Evolutionary conservation across 1,140 invertebrate genomes (phyloP).

Genomic region (Atta colombica): DNA sequence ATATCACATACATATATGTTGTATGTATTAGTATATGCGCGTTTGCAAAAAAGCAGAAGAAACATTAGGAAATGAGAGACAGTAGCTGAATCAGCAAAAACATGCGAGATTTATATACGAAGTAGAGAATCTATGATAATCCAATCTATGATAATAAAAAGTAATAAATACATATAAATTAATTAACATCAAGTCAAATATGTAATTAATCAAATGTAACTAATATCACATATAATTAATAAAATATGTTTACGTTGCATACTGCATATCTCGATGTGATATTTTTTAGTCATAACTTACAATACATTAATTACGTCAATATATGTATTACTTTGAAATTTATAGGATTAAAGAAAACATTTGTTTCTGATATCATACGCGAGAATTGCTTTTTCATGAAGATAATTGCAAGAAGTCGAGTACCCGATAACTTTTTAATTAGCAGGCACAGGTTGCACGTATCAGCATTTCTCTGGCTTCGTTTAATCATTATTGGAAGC

Average conservation of each 20-base stretch:
- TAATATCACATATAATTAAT: no score
- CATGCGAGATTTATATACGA: neutral
- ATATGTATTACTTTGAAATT: neutral
- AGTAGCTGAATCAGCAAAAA: neutral
- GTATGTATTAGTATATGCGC: neutral
- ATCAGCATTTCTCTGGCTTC: neutral
- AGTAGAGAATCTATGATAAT: constrained; percentile 5
- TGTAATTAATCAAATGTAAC: neutral
- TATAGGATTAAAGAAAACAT: neutral
- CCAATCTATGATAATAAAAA: constrained; percentile 10
- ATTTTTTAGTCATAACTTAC: neutral
- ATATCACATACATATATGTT: neutral
- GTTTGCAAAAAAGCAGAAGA: constrained; percentile 11
- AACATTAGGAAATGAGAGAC: neutral
- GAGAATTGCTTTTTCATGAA: neutral
- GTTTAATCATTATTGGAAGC: constrained; percentile 49
- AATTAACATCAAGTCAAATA: neutral
- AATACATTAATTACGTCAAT: neutral
- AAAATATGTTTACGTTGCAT: no score
- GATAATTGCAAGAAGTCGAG: neutral
- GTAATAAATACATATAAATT: constrained; percentile 1
- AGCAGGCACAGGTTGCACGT: neutral
- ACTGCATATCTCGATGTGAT: neutral
- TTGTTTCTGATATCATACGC: neutral
- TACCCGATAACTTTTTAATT: neutral